Evolutionary conservation across 2,888 invertebrate species (phyloP).

Genomic region (Xylophagus ater): DNA sequence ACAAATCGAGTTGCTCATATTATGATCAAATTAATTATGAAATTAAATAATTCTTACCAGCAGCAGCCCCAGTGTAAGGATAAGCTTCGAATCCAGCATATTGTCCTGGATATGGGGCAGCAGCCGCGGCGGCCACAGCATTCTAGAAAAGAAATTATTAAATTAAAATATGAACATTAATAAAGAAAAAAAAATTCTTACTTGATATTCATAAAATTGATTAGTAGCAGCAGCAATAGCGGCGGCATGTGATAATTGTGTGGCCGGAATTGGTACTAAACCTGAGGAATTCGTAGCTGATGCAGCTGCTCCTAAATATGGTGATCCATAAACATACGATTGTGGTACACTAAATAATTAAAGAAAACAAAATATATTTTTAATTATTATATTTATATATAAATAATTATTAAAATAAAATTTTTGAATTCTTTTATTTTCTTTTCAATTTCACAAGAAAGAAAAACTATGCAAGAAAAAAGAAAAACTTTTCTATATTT

Average conservation of each 20-base stretch:
- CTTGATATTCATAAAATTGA: slow-evolving; percentile 71
- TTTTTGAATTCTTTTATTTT: too few relatives aligned
- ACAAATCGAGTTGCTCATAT: too few relatives aligned
- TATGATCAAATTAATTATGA: too few relatives aligned
- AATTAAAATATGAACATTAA: slow-evolving; percentile 2
- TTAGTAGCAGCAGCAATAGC: slow-evolving; percentile 67
- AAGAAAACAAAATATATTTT: slow-evolving; percentile 11
- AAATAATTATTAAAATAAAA: slow-evolving; percentile 15
- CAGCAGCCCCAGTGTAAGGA: slow-evolving; percentile 21
- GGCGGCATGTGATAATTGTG: slow-evolving; percentile 59
- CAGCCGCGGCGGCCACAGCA: slow-evolving; percentile 22
- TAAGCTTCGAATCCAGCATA: slow-evolving; percentile 23
- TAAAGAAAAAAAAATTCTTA: slow-evolving; percentile 16
- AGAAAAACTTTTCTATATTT: slow-evolving; percentile 12
- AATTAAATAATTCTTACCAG: slow-evolving; percentile 13
- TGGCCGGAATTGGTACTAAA: slow-evolving; percentile 52
- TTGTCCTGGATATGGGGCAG: slow-evolving; percentile 22
- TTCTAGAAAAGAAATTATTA: slow-evolving; percentile 13
- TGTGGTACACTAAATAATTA: slow-evolving; percentile 50
- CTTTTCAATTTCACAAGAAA: slow-evolving; percentile 5
- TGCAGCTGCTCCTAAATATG: slow-evolving; percentile 52
- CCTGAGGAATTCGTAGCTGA: slow-evolving; percentile 45
- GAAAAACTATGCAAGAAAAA: slow-evolving; percentile 16
- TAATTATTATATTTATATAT: too few relatives aligned
- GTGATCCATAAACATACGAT: slow-evolving; percentile 66